These are phyloP conservation scores for Cheilosia urbana DNA, from an alignment of 2,888 invertebrate genomes.

Conservation along the genomic window DNA sequence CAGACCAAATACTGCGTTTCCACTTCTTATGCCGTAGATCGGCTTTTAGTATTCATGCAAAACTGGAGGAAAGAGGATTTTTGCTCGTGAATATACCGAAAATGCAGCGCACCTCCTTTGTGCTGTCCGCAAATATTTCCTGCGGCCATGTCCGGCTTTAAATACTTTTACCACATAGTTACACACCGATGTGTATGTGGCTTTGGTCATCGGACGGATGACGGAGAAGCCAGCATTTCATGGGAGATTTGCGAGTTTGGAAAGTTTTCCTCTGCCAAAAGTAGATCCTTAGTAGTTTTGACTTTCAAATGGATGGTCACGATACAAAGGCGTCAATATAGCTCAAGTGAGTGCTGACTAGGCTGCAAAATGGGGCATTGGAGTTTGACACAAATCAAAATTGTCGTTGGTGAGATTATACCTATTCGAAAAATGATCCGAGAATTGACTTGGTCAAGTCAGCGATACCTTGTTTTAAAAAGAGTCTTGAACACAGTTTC, in stretches of 20 bases:
- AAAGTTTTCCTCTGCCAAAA: not conserved
- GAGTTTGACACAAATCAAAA: too few relatives aligned
- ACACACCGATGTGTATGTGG: slow-evolving; percentile 23
- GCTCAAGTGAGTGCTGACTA: too few relatives aligned
- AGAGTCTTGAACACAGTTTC: too few relatives aligned
- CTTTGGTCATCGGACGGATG: not conserved
- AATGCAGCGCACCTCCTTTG: slow-evolving; percentile 28
- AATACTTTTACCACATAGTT: slow-evolving; percentile 27
- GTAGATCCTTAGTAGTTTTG: slow-evolving; percentile 1
- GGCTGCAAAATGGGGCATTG: too few relatives aligned
- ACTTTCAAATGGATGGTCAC: not conserved
- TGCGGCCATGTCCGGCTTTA: slow-evolving; percentile 11
- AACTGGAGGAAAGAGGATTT: slow-evolving; percentile 4
- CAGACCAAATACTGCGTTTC: slow-evolving; percentile 28
- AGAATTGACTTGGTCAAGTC: too few relatives aligned
- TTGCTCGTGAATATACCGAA: slow-evolving; percentile 12
- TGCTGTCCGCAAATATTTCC: slow-evolving; percentile 26
- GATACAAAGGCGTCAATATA: not conserved
- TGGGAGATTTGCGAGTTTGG: not conserved
- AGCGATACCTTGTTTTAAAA: too few relatives aligned
- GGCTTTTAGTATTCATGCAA: slow-evolving; percentile 4
- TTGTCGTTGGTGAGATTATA: too few relatives aligned
- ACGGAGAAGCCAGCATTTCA: not conserved
- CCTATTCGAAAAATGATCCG: too few relatives aligned
- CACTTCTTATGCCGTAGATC: not conserved